Evolutionary conservation across 2,113 vertebrate genomes (phyloP).

Genomic region (Ceyx melanurus): DNA sequence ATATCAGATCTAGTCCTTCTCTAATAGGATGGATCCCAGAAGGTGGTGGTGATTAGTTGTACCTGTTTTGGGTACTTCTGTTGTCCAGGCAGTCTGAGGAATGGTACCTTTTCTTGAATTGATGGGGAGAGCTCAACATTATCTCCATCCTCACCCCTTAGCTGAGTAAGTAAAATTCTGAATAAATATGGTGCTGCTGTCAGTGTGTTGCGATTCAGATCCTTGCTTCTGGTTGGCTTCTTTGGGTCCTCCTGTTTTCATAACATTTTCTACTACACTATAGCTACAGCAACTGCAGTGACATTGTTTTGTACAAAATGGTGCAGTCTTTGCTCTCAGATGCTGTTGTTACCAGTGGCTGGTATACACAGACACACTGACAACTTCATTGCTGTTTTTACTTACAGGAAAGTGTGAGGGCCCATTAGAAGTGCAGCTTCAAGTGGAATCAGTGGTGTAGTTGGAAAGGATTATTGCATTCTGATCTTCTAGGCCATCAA

Average conservation of each 20-base stretch:
- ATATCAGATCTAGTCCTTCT: background rate
- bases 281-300: background rate
- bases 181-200: background rate
- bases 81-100: background rate
- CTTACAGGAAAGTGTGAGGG: background rate
- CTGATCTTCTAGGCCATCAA: background rate
- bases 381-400: background rate
- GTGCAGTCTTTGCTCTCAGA: background rate
- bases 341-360: conserved; percentile 3
- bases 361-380: background rate
- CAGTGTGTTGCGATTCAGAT: background rate
- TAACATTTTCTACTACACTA: background rate
- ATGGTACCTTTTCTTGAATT: background rate
- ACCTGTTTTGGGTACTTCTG: background rate
- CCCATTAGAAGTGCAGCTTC: background rate
- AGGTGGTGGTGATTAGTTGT: background rate
- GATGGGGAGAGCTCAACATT: background rate
- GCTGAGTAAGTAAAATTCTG: background rate
- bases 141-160: background rate
- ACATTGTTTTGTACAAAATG: background rate
- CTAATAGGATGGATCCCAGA: background rate
- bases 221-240: background rate
- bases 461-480: background rate
- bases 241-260: background rate
- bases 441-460: background rate